Conservation (phyloP, 2,888 invertebrate genomes). For the Mycalesis mineus region DNA sequence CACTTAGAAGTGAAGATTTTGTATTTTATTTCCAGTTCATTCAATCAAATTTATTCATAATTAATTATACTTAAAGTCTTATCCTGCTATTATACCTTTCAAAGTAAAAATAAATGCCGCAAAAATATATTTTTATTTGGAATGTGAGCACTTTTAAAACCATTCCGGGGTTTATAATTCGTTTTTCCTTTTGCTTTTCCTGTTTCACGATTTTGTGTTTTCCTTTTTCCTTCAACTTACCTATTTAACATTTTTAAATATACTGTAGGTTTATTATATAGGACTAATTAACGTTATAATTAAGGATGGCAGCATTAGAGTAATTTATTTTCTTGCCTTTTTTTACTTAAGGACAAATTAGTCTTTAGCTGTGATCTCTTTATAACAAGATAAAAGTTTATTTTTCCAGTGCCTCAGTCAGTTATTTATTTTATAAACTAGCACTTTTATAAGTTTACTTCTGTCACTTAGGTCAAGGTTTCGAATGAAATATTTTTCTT, state of each 20-base stretch:
- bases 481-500: too few relatives aligned
- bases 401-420: too few relatives aligned
- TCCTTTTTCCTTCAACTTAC: neutral
- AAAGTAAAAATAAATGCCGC: neutral
- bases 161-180: constrained; percentile 7
- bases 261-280: neutral
- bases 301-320: neutral
- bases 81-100: neutral
- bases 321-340: too few relatives aligned
- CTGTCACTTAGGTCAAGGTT: too few relatives aligned
- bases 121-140: constrained; percentile 1
- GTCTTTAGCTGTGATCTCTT: too few relatives aligned
- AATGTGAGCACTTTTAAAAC: neutral
- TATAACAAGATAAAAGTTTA: too few relatives aligned
- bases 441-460: too few relatives aligned
- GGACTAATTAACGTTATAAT: neutral
- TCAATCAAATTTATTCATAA: constrained; percentile 7
- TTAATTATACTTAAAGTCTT: neutral
- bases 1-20: neutral
- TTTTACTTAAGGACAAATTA: too few relatives aligned
- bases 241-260: neutral
- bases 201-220: neutral
- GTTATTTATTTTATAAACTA: too few relatives aligned
- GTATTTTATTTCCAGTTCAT: neutral
- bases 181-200: neutral